Evolutionary conservation across 1,140 invertebrate genomes (phyloP), one percentile per base, ranked within the genome.

Genomic region (Megalopta genalis): DNA sequence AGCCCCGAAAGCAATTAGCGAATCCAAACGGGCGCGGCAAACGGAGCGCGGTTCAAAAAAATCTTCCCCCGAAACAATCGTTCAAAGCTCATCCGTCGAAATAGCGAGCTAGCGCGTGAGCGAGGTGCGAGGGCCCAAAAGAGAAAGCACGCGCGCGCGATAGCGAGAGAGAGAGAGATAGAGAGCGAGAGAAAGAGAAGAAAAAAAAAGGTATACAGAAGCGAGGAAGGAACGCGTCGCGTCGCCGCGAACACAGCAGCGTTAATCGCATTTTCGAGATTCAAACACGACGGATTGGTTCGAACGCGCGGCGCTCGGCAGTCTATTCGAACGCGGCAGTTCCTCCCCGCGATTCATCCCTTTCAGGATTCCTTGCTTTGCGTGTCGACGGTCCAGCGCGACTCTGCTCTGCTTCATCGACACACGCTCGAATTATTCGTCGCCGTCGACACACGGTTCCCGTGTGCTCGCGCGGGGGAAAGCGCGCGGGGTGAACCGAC

Each of bases 371-470:
- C 42, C 10, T 75, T 21, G 54, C 25, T 69, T 69, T 57, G 67
- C 39, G 5, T 9, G 18, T 10, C 49, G 37, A 54, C n/a, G 23
- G 68, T 54, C 46, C 68, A 32, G 46, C 32, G 46, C 27, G 39
- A 14, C 42, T 46, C 32, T 32, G 32, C 32, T 32, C 32, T 16
- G 63, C 59, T 42, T 21, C 16, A 18, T 18, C 68, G 59, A 64
- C 68, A 52, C 67, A 39, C 68, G 75, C 42, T 77, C 67, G 75
- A 52, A 70, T 77, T 64, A 77, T 71, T 71, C 4, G 32, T 32
- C 32, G 32, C 46, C 37, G 37, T n/a, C 25, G 52, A 12, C 39
- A 46, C 49, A 52, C 49, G 49, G 16, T 5, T 16, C 2, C 49
- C 16, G 49, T 21, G 64, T 32, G 70, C 80, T 14, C 12, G 12